Evolutionary conservation across 2,797 vertebrate species (phyloP), one percentile per base, ranked within the genome.

Genomic region (Benthosema pterotum): DNA sequence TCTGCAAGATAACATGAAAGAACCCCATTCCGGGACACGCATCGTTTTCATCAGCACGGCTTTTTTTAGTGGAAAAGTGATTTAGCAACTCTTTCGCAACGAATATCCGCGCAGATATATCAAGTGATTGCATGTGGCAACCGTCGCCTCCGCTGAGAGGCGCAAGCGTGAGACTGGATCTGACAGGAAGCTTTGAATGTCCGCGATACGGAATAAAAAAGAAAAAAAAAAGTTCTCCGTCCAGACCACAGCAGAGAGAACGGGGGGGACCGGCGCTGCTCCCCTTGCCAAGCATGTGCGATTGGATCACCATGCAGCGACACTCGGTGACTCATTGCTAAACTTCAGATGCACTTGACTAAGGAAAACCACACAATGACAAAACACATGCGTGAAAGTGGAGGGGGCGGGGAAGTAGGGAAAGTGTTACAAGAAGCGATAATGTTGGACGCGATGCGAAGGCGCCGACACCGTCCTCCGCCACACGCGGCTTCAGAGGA

Each of bases 291-390:
- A 81, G 64, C 75, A 69, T 71, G 78, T 52, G 67, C 74, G 68
- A 78, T 75, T 83, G 76, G 80, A 83, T 84, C 68, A 75, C 73
- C 66, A n/a, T n/a, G n/a, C n/a, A 66, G 63, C 75, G 80, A 78
- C 65, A 57, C 68, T 82, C 62, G 5, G 70, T 78, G 77, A 84
- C 79, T 88, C 81, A 79, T 85, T 57, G 74, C 69, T 80, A 42
- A 70, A 79, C 77, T 84, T 74, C 72, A 75, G 75, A 83, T 83
- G 71, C 66, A 80, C 86, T 88, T 86, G 77, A 83, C 79, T 68
- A 66, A 67, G 71, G n/a, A n/a, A 74, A 85, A 81, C 78, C 63
- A 47, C 65, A 69, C 45, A 25, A 25, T 25, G 22, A 25, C 22
- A 49, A 64, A 83, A 67, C 64, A 69, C 51, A 76, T 78, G 65